Base-by-base conservation (phyloP, 2,797 vertebrate genomes). In the Rhabdophis nuchalis region DNA sequence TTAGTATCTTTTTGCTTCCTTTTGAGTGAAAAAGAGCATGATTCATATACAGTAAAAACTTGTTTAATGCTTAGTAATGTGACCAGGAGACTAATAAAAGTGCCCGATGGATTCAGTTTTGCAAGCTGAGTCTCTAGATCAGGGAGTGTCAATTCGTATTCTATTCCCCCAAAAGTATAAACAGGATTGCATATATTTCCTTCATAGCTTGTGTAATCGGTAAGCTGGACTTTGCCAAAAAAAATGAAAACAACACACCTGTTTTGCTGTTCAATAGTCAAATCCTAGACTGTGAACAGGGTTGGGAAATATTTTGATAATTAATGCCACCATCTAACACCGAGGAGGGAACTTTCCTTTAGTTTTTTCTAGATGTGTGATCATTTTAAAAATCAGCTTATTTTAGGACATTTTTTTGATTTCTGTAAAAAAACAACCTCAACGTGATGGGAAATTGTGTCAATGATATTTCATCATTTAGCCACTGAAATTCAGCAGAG, bases 201-300 rank as follows among this genome's bases (percentile, higher is more conserved):
- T 72, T 92, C 91, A 93, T 89, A 72, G 64, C n/a, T 85, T 27
- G 89, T 0, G 0, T 87, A 93, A 95, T 90, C 93, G 27, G 89
- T 0, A 3, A 0, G 1, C 88, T 95, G 96, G 90, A 93, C 89
- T 0, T 86, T 29, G 94, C 93, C 96, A 27, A 96, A 85, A 86
- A 86, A 54, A 93, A 95, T 90, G 94, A 95, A 72, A 93, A 32
- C 61, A 90, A 87, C 0, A 0, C 46, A 89, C 94, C 85, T 7
- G 0, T 90, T 0, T 0, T 4, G 1, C 58, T 23, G 86, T 95
- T 87, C 0, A 0, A 85, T 1, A 61, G 14, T 57, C 87, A 13
- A 54, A 64, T 36, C 52, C 93, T 0, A 0, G 61, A 93, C 32
- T 41, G 16, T 77, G 32, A 77, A 41, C 32, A 41, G 32, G 16